A percentile compares a stretch with the other conserved stretches of the same genome.
Evolutionary conservation across 2,888 invertebrate species (phyloP).

Genomic region (Cheilosia impressa): DNA sequence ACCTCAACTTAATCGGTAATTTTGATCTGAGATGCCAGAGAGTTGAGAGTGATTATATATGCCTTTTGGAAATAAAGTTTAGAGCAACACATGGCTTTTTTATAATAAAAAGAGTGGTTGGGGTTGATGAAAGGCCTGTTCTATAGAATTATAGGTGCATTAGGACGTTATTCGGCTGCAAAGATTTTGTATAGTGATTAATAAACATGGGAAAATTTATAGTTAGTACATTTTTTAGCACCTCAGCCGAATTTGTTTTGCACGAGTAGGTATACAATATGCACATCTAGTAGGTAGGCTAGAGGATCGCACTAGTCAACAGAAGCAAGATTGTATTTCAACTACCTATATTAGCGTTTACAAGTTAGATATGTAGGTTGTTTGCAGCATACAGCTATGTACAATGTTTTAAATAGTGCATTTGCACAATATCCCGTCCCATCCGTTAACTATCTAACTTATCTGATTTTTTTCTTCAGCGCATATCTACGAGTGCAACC

Average conservation of each 20-base stretch:
- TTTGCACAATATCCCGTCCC: too few species aligned
- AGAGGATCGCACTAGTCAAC: too few species aligned
- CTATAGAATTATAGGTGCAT: constrained; percentile 14
- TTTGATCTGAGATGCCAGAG: constrained; percentile 45
- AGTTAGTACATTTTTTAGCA: background rate
- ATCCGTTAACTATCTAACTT: too few species aligned
- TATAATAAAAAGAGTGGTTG: constrained; percentile 22
- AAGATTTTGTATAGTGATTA: constrained; percentile 9
- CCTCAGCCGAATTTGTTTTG: too few species aligned
- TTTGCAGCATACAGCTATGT: too few species aligned
- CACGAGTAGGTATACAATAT: too few species aligned
- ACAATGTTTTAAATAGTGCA: too few species aligned
- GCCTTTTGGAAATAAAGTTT: background rate
- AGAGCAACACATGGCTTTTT: constrained; percentile 24
- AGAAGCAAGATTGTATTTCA: too few species aligned
- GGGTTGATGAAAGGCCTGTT: constrained; percentile 2
- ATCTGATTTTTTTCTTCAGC: too few species aligned
- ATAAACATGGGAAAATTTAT: constrained; percentile 4
- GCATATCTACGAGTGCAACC: background rate
- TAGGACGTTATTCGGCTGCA: background rate
- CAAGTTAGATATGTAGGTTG: too few species aligned
- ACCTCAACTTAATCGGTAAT: constrained; percentile 30
- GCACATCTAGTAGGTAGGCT: too few species aligned
- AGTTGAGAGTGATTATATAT: constrained; percentile 28
- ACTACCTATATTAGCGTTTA: too few species aligned